Evolutionary conservation across 1,140 invertebrate species (phyloP).

Genomic region (Pachyrhynchus sulphureomaculatus): DNA sequence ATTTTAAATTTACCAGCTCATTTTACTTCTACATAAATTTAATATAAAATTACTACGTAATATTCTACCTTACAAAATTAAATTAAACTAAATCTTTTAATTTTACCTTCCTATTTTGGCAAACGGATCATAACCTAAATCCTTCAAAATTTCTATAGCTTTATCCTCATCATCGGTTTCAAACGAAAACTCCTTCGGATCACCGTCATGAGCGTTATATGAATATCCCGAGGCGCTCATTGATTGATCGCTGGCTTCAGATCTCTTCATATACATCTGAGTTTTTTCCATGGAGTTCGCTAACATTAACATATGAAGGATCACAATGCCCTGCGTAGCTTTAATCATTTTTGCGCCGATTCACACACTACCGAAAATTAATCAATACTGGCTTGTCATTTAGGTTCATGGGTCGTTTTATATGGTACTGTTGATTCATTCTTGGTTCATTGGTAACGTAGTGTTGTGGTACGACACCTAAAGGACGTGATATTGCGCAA

Average conservation of each 20-base stretch:
- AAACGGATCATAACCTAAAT: slow-evolving; percentile 20
- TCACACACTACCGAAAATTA: too few species aligned
- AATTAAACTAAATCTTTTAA: too few species aligned
- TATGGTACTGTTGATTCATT: too few species aligned
- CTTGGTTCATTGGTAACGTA: background rate
- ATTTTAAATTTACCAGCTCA: too few species aligned
- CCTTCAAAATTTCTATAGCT: slow-evolving; percentile 6
- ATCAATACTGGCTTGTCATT: too few species aligned
- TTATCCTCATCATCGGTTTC: slow-evolving; percentile 40
- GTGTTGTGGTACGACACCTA: slow-evolving; percentile 13
- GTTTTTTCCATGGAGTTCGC: slow-evolving; percentile 15
- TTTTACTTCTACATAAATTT: too few species aligned
- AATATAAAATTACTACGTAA: too few species aligned
- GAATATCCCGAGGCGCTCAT: slow-evolving; percentile 35
- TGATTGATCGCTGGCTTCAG: slow-evolving; percentile 29
- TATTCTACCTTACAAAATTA: too few species aligned
- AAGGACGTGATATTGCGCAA: slow-evolving; percentile 12
- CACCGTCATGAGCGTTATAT: slow-evolving; percentile 27
- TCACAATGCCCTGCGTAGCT: background rate
- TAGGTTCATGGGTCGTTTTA: too few species aligned
- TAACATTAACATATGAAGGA: background rate
- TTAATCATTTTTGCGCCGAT: too few species aligned
- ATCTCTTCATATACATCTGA: slow-evolving; percentile 23
- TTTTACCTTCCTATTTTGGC: slow-evolving; percentile 1
- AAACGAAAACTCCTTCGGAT: slow-evolving; percentile 34